phyloP scores from a whole-genome alignment of 1,140 invertebrate species.

The Bombus confusus region DNA sequence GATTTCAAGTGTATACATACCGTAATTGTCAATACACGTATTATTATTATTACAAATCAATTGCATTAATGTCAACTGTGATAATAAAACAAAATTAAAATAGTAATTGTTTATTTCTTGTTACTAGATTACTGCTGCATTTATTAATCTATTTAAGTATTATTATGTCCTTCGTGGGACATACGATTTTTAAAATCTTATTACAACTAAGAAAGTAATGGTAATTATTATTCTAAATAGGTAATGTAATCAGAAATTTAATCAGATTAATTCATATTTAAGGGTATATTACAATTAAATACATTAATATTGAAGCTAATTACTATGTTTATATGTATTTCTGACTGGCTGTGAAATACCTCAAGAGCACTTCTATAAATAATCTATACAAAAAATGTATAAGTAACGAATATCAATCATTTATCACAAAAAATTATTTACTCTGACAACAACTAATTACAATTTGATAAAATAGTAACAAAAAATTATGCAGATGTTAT shows the following conservation, averaged over 20 bases:
- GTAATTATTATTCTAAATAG: no score
- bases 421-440: no score
- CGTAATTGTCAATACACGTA: not conserved
- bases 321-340: not conserved
- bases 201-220: no score
- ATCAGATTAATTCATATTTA: not conserved
- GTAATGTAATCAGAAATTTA: not conserved
- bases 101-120: not conserved
- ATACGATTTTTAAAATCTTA: not conserved
- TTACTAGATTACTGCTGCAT: no score
- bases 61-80: conserved; percentile 20
- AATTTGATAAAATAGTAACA: no score
- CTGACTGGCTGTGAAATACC: not conserved
- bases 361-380: no score
- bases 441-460: no score
- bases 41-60: not conserved
- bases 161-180: not conserved
- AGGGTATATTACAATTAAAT: not conserved
- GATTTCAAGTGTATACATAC: conserved; percentile 14
- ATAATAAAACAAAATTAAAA: conserved; percentile 9
- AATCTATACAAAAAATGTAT: not conserved
- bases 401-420: not conserved
- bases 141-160: not conserved
- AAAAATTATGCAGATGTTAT: no score
- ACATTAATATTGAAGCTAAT: not conserved